Conservation (phyloP, 2,113 vertebrate genomes). For the Plestiodon gilberti region DNA sequence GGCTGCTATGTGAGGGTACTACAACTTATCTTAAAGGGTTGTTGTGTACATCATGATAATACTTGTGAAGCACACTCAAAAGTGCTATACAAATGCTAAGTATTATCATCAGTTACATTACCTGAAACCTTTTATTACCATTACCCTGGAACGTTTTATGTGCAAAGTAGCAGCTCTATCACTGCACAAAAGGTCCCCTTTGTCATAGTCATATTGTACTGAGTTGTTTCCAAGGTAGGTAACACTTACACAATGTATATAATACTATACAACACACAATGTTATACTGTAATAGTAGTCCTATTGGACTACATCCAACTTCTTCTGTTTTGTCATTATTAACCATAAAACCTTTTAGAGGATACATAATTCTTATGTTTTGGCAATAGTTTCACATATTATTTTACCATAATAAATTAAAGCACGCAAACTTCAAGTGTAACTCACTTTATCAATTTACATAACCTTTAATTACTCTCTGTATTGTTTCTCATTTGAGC, state of each 20-base stretch:
- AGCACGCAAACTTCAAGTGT: not conserved
- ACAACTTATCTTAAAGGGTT: too few relatives aligned
- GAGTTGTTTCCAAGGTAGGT: not conserved
- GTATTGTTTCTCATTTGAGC: conserved; percentile 37
- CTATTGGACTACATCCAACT: not conserved
- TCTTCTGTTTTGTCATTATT: not conserved
- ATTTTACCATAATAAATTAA: not conserved
- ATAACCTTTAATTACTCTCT: conserved; percentile 43
- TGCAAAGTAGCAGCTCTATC: not conserved
- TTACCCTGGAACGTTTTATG: not conserved
- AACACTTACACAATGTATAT: not conserved
- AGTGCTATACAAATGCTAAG: too few relatives aligned
- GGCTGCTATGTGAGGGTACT: too few relatives aligned
- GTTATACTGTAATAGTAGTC: too few relatives aligned
- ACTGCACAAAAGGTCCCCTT: not conserved
- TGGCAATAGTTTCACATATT: not conserved
- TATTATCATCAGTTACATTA: too few relatives aligned
- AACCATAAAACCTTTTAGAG: not conserved
- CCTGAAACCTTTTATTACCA: too few relatives aligned
- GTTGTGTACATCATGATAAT: too few relatives aligned
- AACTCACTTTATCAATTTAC: conserved; percentile 45
- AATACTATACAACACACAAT: too few relatives aligned
- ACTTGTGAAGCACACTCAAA: too few relatives aligned
- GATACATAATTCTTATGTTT: not conserved
- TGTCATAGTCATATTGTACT: not conserved